Conservation (phyloP, 2,797 vertebrate genomes). For the Anguilla pacifica region DNA sequence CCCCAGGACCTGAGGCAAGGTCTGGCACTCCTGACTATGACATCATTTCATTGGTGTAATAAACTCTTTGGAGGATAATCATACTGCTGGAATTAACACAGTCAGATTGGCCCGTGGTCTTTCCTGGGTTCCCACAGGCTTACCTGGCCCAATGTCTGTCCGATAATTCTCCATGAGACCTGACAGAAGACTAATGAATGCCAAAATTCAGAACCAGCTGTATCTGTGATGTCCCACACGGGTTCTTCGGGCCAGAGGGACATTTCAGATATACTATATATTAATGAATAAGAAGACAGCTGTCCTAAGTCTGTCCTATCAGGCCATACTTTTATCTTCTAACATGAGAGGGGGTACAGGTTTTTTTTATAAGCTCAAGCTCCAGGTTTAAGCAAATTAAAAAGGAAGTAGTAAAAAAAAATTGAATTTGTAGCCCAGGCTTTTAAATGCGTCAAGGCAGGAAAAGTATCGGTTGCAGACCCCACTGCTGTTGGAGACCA, state of each 20-base stretch:
- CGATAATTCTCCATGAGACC: background rate
- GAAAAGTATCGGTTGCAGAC: background rate
- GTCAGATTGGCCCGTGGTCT: background rate
- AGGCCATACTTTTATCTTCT: background rate
- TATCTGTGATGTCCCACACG: background rate
- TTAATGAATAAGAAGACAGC: background rate
- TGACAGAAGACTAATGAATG: background rate
- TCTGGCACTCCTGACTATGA: background rate
- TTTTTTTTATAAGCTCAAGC: background rate
- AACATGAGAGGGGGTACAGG: background rate
- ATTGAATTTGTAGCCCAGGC: background rate
- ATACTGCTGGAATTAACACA: background rate
- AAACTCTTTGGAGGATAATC: background rate
- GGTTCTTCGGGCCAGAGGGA: background rate
- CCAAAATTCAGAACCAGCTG: background rate
- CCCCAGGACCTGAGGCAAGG: background rate
- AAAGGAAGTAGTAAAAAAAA: background rate
- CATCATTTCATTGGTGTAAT: constrained; percentile 22
- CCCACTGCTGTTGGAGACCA: background rate
- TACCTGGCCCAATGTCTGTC: background rate
- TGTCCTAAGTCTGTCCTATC: background rate
- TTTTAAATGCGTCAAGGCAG: background rate
- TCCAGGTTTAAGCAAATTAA: background rate
- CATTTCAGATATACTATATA: background rate
- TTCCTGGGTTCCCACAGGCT: background rate